Percentiles rank a stretch among this genome's conserved stretches.
Conservation (phyloP, 2,797 vertebrate genomes). For the Psittacula echo region DNA sequence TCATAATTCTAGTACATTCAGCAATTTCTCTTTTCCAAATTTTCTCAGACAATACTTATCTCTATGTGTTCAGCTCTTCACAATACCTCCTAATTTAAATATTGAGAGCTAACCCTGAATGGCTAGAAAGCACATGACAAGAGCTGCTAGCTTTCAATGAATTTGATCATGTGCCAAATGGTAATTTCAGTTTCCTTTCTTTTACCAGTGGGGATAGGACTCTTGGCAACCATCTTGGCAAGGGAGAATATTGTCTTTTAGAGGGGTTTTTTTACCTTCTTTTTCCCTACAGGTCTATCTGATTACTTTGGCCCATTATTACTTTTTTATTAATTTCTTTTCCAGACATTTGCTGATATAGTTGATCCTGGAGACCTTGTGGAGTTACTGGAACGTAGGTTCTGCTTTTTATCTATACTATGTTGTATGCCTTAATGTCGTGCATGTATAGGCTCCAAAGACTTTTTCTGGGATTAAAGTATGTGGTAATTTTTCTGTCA, state of each 20-base stretch:
- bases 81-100: background rate
- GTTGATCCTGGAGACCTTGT: slow-evolving; percentile 91
- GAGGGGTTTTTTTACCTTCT: rapidly evolving
- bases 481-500: background rate
- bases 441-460: background rate
- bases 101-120: background rate
- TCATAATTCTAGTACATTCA: background rate
- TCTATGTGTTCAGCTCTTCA: background rate
- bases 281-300: background rate
- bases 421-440: background rate
- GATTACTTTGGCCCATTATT: background rate
- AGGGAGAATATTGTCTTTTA: background rate
- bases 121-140: background rate
- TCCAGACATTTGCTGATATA: slow-evolving; percentile 84
- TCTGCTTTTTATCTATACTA: slow-evolving; percentile 40
- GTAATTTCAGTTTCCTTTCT: background rate
- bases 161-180: background rate
- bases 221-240: background rate
- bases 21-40: background rate
- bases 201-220: background rate
- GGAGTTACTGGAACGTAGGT: slow-evolving; percentile 90
- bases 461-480: background rate
- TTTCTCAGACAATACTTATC: background rate
- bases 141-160: background rate
- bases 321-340: slow-evolving; percentile 4